phyloP scores from a whole-genome alignment of 2,888 invertebrate species.

The Thymelicus sylvestris region DNA sequence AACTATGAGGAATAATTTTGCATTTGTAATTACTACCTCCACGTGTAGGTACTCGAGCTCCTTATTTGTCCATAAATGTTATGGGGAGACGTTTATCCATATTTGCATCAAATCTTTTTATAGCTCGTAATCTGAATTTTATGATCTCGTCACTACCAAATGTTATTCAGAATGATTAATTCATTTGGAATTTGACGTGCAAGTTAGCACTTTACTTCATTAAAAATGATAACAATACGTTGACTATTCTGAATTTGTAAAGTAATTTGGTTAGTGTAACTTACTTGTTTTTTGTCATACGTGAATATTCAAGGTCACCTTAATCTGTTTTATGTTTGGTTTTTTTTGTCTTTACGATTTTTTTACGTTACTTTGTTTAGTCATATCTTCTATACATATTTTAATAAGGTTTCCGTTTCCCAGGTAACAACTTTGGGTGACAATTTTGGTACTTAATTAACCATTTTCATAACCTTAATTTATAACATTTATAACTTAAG shows the following conservation, averaged over 20 bases:
- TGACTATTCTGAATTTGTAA: not conserved
- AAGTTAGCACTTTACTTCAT: constrained; percentile 15
- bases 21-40: constrained; percentile 21
- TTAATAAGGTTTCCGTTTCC: too few species aligned
- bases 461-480: too few species aligned
- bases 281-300: too few species aligned
- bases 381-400: too few species aligned
- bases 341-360: too few species aligned
- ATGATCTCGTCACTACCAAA: constrained; percentile 11
- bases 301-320: too few species aligned
- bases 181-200: constrained; percentile 11
- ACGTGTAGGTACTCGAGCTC: constrained; percentile 21
- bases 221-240: constrained; percentile 4
- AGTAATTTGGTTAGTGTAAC: too few species aligned
- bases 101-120: constrained; percentile 20
- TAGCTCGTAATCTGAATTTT: not conserved
- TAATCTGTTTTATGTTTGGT: too few species aligned
- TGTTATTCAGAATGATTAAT: constrained; percentile 19
- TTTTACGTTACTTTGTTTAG: too few species aligned
- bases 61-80: constrained; percentile 23
- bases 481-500: too few species aligned
- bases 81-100: constrained; percentile 6
- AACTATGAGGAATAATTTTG: constrained; percentile 8
- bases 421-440: too few species aligned
- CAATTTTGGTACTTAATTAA: too few species aligned